Evolutionary conservation across 2,888 invertebrate species (phyloP).

Genomic region (Lasioglossum pauxillum): DNA sequence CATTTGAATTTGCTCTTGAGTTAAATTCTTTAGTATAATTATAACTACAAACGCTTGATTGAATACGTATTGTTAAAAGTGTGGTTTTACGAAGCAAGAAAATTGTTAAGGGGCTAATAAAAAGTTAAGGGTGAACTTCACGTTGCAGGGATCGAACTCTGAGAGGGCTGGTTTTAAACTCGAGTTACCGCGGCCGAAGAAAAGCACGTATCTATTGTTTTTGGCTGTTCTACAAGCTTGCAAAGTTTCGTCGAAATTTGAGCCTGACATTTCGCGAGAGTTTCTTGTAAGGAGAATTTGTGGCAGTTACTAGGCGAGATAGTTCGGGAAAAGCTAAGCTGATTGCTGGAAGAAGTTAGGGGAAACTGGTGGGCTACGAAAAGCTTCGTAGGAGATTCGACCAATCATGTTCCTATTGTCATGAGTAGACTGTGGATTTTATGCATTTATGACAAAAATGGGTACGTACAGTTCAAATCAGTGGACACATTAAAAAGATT

Average conservation of each 20-base stretch:
- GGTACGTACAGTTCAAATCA: too few species aligned
- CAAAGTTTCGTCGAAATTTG: constrained; percentile 3
- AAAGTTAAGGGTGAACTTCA: neutral
- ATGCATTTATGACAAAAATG: too few species aligned
- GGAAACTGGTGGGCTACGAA: neutral
- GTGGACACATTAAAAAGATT: too few species aligned
- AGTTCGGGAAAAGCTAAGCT: neutral
- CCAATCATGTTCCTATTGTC: neutral
- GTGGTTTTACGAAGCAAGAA: neutral
- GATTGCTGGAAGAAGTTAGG: constrained; percentile 4
- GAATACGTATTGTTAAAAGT: neutral
- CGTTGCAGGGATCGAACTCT: neutral
- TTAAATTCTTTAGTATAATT: neutral
- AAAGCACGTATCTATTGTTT: neutral
- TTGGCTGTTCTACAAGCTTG: neutral
- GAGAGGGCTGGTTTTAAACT: neutral
- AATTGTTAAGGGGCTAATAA: neutral
- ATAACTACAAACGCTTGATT: neutral
- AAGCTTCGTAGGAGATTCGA: neutral
- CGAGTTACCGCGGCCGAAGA: neutral
- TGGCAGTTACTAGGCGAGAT: neutral
- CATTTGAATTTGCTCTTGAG: neutral
- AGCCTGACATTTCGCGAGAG: neutral
- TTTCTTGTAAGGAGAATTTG: neutral
- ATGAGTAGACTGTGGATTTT: neutral